A percentile compares a stretch with the other conserved stretches of the same genome.
These are phyloP conservation scores for Sebastes vulpes DNA, from an alignment of 2,797 vertebrate species.

Conservation along the genomic window DNA sequence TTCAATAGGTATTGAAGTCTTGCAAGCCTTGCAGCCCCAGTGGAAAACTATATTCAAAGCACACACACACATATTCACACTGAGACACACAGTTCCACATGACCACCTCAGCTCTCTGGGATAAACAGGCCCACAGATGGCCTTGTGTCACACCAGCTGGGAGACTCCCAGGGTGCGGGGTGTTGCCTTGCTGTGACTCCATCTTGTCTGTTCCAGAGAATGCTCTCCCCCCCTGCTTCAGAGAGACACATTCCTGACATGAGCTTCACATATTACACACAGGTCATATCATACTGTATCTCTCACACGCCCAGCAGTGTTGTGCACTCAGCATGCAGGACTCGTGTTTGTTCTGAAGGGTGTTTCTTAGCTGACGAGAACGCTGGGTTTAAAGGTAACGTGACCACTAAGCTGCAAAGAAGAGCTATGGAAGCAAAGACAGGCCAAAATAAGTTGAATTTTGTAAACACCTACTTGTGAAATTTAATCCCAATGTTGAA, in stretches of 20 bases:
- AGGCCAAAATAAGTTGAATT: neutral
- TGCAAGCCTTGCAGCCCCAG: neutral
- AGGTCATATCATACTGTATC: neutral
- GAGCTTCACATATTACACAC: constrained; percentile 28
- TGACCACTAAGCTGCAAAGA: neutral
- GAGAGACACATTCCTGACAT: constrained; percentile 41
- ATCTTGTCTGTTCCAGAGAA: constrained; percentile 67
- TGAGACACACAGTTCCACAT: constrained; percentile 43
- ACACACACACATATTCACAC: constrained; percentile 20
- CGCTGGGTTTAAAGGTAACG: neutral
- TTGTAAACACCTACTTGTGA: neutral
- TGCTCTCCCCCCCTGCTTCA: constrained; percentile 21
- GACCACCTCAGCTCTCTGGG: constrained; percentile 54
- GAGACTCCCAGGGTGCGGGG: constrained; percentile 66
- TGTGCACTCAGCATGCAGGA: neutral
- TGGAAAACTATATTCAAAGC: constrained; percentile 52
- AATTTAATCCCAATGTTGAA: neutral
- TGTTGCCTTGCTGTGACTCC: constrained; percentile 76
- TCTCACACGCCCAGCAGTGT: neutral
- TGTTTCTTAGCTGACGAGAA: constrained; percentile 13
- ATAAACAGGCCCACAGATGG: constrained; percentile 81
- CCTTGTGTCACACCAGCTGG: constrained; percentile 79
- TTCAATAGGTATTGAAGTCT: constrained; percentile 29
- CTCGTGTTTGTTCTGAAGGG: constrained; percentile 42
- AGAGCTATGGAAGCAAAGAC: neutral